Evolutionary conservation across 2,113 vertebrate genomes (phyloP), one percentile per base, ranked within the genome.

Genomic region (Megaceryle torquata): DNA sequence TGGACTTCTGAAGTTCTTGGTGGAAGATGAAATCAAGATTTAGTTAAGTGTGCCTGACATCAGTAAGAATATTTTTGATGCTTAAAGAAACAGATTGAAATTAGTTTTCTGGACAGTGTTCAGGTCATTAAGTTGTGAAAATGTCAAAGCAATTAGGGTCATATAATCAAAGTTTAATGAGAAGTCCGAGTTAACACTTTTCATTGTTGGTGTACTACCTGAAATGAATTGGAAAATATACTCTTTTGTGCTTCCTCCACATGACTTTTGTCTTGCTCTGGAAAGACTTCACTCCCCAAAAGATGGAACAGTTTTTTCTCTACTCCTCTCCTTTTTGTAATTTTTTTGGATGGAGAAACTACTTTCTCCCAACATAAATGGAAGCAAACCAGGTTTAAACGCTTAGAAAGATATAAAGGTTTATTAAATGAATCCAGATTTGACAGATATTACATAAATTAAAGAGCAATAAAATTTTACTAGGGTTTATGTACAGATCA

Each of bases 401-500:
- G 80, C 93, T 95, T 85, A 90, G 87, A 92, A 97, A 97, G 95
- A 90, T 97, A 97, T 89, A 97, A 98, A 96, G 94, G 87, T 97
- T 97, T 97, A 97, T 97, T 97, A 92, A 95, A 96, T 95, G 92
- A 96, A 92, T 93, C 53, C 61, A 91, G 86, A 96, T 91, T 91
- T 93, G 72, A 96, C 48, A 94, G 92, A 26, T 82, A 90, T 88
- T 87, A 95, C 89, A 98, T 97, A 97, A 97, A 97, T 97, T 97
- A 97, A 97, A 97, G 91, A 95, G 94, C 96, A 96, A 93, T 95
- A 92, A 80, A 92, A 93, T 95, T 93, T 95, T 94, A 95, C 92
- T 91, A 88, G 82, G 71, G 85, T 95, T 96, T 97, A 97, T 97
- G 65, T 95, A 98, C 96, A 97, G 72, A 97, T 98, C 97, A 98